phyloP scores from a whole-genome alignment of 2,888 invertebrate genomes.

The Lepidonotus clava region DNA sequence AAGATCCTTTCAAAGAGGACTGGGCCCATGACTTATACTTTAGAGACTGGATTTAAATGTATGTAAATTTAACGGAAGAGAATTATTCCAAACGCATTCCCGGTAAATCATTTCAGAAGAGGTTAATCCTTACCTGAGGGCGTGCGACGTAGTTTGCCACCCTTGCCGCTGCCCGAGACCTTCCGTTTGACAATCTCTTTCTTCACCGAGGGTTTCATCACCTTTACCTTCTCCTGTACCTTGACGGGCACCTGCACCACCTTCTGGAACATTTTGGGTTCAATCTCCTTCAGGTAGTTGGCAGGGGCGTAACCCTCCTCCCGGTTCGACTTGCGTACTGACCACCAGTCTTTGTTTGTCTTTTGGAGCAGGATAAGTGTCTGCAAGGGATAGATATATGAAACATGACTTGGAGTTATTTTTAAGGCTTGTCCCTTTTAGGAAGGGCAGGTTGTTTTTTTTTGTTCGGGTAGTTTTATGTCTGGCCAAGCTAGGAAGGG shows the following conservation, averaged over 20 bases:
- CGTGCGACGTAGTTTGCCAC: conserved; percentile 82
- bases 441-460: too few relatives aligned
- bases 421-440: too few relatives aligned
- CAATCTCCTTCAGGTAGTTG: conserved; percentile 95
- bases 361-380: conserved; percentile 95
- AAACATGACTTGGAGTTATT: too few relatives aligned
- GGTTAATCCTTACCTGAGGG: conserved; percentile 77
- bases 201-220: conserved; percentile 87
- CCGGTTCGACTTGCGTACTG: conserved; percentile 94
- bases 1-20: too few relatives aligned
- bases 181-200: conserved; percentile 68
- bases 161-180: conserved; percentile 22
- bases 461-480: too few relatives aligned
- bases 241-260: conserved; percentile 89
- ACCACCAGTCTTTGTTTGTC: conserved; percentile 99
- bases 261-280: conserved; percentile 85
- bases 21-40: too few relatives aligned
- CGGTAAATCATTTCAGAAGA: too few relatives aligned
- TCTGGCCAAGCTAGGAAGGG: too few relatives aligned
- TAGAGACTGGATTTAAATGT: too few relatives aligned
- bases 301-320: conserved; percentile 98
- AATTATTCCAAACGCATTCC: too few relatives aligned
- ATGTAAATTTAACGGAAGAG: too few relatives aligned
- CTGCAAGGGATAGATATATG: conserved; percentile 74
- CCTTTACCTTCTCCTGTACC: conserved; percentile 90